A percentile compares a stretch with the other conserved stretches of the same genome.
These are phyloP conservation scores for Acleris cristana DNA, from an alignment of 2,888 invertebrate species.

Conservation along the genomic window DNA sequence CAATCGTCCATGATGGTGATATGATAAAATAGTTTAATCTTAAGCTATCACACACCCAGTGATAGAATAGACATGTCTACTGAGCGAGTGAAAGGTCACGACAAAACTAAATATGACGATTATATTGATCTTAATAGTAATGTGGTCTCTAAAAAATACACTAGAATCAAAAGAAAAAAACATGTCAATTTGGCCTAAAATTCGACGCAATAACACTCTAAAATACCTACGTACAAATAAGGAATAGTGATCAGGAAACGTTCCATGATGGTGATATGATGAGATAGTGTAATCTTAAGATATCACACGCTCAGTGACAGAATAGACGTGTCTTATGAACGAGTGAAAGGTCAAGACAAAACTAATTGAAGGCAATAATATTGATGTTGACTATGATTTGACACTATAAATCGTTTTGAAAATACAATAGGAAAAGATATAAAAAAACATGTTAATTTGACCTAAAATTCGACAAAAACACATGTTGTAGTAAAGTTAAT, in stretches of 20 bases:
- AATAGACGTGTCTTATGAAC: slow-evolving; percentile 42
- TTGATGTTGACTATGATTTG: too few species aligned
- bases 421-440: too few species aligned
- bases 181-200: too few species aligned
- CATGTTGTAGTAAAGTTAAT: too few species aligned
- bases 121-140: not conserved
- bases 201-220: too few species aligned
- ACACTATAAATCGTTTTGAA: too few species aligned
- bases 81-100: slow-evolving; percentile 39
- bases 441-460: too few species aligned
- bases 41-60: slow-evolving; percentile 43
- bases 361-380: not conserved
- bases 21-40: slow-evolving; percentile 23
- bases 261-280: not conserved
- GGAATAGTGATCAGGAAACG: too few species aligned
- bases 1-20: not conserved
- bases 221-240: too few species aligned
- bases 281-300: slow-evolving; percentile 19
- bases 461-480: too few species aligned
- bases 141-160: not conserved
- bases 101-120: slow-evolving; percentile 12
- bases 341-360: slow-evolving; percentile 37
- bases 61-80: slow-evolving; percentile 44
- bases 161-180: too few species aligned
- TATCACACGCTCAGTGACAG: slow-evolving; percentile 46